Percentiles rank a stretch among this genome's conserved stretches.
Evolutionary conservation across 1,140 invertebrate genomes (phyloP).

Genomic region (Probaryconus sp.): DNA sequence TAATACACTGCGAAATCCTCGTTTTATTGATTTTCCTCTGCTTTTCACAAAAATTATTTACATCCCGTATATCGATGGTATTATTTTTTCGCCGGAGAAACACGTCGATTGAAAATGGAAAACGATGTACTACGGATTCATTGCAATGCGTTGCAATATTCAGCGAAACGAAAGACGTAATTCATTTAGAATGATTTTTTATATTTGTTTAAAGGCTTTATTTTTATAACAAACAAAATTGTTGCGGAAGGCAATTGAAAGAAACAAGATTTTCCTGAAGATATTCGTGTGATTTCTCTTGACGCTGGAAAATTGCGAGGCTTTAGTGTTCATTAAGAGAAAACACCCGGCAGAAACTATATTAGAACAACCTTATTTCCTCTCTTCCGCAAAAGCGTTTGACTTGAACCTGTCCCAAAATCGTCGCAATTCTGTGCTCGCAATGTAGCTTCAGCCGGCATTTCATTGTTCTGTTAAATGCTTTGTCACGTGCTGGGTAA

Average conservation of each 20-base stretch:
- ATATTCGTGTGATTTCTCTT: conserved; percentile 21
- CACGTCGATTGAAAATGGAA: too few species aligned
- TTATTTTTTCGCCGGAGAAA: too few species aligned
- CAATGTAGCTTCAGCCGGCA: conserved; percentile 36
- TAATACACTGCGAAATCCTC: too few species aligned
- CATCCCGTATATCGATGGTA: too few species aligned
- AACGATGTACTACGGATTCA: too few species aligned
- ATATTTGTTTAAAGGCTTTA: too few species aligned
- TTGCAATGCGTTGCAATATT: too few species aligned
- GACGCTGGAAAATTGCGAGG: conserved; percentile 38
- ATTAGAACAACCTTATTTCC: conserved; percentile 62
- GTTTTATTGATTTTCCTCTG: conserved; percentile 8
- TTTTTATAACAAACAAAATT: too few species aligned
- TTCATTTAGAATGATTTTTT: too few species aligned
- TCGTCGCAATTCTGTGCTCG: conserved; percentile 38
- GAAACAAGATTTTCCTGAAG: conserved; percentile 21
- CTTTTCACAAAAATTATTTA: conserved; percentile 22
- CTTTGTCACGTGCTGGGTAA: conserved; percentile 53
- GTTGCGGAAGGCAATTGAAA: too few species aligned
- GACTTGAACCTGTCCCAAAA: conserved; percentile 58
- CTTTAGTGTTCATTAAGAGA: conserved; percentile 51
- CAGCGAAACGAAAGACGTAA: too few species aligned
- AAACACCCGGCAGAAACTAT: conserved; percentile 55
- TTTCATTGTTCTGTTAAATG: conserved; percentile 59
- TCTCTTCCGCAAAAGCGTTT: conserved; percentile 47